Evolutionary conservation across 2,888 invertebrate species (phyloP).

Genomic region (Bugulina stolonifera): DNA sequence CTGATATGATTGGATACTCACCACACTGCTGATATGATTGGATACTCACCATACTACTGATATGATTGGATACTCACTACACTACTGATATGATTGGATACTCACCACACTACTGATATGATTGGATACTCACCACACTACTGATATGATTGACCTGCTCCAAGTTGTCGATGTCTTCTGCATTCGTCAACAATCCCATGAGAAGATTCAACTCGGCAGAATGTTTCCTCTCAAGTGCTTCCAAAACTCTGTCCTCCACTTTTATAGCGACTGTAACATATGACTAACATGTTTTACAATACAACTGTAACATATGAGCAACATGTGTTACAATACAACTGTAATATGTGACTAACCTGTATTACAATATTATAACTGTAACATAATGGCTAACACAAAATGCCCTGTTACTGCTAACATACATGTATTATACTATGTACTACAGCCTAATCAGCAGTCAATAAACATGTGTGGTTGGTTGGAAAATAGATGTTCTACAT

Average conservation of each 20-base stretch:
- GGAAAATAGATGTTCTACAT: too few relatives aligned
- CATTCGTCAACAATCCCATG: constrained; percentile 33
- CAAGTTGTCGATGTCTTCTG: constrained; percentile 28
- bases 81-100: not conserved
- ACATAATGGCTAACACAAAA: too few relatives aligned
- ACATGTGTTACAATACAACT: too few relatives aligned
- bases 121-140: not conserved
- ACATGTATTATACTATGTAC: too few relatives aligned
- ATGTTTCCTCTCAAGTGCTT: constrained; percentile 3
- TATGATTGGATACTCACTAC: not conserved
- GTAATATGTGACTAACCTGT: too few relatives aligned
- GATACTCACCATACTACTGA: not conserved
- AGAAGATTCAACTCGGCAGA: constrained; percentile 29
- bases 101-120: not conserved
- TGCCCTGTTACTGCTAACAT: too few relatives aligned
- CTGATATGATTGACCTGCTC: constrained; percentile 4
- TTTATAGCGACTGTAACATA: not conserved
- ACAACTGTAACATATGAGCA: too few relatives aligned
- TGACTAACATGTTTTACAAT: too few relatives aligned
- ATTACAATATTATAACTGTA: too few relatives aligned
- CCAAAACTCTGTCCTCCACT: constrained; percentile 24
- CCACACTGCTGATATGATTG: not conserved
- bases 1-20: not conserved
- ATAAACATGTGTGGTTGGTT: too few relatives aligned
- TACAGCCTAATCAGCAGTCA: too few relatives aligned